Evolutionary conservation across 2,113 vertebrate genomes (phyloP), one percentile per base, ranked within the genome.

Genomic region (Speoplatyrhinus poulsoni): DNA sequence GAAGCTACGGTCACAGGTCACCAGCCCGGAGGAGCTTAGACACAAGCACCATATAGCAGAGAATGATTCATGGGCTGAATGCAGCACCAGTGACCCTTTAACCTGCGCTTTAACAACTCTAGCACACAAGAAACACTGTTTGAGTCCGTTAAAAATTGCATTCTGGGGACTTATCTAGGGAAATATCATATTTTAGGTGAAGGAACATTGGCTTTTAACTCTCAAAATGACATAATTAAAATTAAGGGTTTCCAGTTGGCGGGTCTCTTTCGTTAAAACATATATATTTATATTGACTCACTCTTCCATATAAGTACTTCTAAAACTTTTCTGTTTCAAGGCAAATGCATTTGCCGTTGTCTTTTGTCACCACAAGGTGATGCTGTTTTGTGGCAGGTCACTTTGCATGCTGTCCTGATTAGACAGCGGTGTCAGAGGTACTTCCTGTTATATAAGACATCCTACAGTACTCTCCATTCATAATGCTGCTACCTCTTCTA

Each of bases 361-460:
- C 13, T 3, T 57, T 50, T 73, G 49, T 69, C 53, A 75, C 62
- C 65, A 71, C 32, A 54, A 73, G 77, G 41, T 78, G 65, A 62
- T 62, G 48, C 55, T 10, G 2, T 41, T 67, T 59, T 36, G 17
- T 53, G 26, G 46, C 58, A 73, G 69, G 69, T 62, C 67, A 57
- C 57, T 46, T 61, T 8, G 36, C 36, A 41, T 41, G 36, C 36
- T 41, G 36, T 41, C 36, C 33, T 47, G 26, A 12, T 49, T 5
- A 61, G 46, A 41, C 68, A 70, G 54, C 5, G 60, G n/a, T 53
- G 61, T 85, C 70, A 84, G 50, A 77, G 70, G 81, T 60, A 63
- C 33, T 53, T 67, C 33, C 53, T 69, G 62, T 65, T 67, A 62
- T 67, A 72, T n/a, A 48, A 46, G 61, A 75, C 68, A 76, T 80